Percentiles rank a stretch among this genome's conserved stretches.
These are phyloP conservation scores for Ooceraea biroi DNA, from an alignment of 1,140 invertebrate genomes.

Conservation along the genomic window DNA sequence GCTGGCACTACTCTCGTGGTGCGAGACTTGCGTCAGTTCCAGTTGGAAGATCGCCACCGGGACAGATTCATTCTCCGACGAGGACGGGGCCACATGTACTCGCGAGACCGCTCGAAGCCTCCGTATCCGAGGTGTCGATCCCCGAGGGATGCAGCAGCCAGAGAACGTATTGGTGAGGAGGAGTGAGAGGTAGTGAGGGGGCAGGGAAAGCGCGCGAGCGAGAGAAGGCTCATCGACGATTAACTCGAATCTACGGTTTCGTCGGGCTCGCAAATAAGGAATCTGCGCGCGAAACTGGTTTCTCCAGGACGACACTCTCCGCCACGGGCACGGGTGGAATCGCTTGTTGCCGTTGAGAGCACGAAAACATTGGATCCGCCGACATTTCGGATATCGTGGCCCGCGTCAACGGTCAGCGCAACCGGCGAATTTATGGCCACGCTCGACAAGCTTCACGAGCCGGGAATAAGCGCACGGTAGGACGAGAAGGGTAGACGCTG, in stretches of 20 bases:
- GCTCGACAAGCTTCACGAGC: conserved; percentile 40
- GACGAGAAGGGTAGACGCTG: conserved; percentile 12
- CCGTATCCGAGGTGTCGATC: conserved; percentile 29
- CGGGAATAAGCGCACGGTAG: conserved; percentile 55
- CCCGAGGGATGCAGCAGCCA: not conserved
- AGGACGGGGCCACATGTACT: not conserved
- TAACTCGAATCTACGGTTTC: conserved; percentile 84
- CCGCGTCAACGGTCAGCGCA: conserved; percentile 80
- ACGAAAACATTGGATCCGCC: conserved; percentile 77
- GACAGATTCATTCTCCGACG: conserved; percentile 12
- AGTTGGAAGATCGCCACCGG: not conserved
- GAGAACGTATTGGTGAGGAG: not conserved
- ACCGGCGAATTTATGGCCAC: conserved; percentile 80
- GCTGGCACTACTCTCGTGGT: not conserved
- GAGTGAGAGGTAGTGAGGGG: conserved; percentile 19
- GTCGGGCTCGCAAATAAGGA: conserved; percentile 81
- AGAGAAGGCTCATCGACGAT: conserved; percentile 81
- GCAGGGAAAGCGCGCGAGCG: conserved; percentile 55
- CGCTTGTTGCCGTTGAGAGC: conserved; percentile 61
- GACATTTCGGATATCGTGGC: conserved; percentile 82
- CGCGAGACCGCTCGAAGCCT: not conserved
- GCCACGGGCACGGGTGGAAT: conserved; percentile 55
- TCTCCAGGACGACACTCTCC: conserved; percentile 69
- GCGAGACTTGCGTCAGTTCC: not conserved
- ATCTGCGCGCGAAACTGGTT: conserved; percentile 81